Evolutionary conservation across 2,888 invertebrate species (phyloP), one percentile per base, ranked within the genome.

Genomic region (Epirrhoe tristata): DNA sequence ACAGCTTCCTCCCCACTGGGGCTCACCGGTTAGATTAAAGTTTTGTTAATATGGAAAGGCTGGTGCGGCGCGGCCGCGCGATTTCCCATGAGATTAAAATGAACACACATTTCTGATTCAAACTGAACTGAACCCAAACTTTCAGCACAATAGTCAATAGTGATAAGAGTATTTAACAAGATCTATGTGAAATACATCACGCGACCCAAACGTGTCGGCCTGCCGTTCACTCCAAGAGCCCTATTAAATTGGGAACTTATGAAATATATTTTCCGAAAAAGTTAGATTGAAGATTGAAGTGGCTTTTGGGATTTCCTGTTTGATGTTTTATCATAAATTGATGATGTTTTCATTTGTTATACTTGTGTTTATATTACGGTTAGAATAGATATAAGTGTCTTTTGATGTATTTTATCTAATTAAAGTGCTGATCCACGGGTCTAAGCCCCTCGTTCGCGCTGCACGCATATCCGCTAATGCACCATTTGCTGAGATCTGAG

Each of bases 1-100:
- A 72, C 72, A 68, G 70, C 75, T 60, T 67, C 70, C 80, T 67
- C 70, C 80, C 85, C 79, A 68, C 66, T 59, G 85, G 84, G 84
- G 79, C 76, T 70, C 73, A 69, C 79, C 76, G 80, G 82, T 80
- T 81, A 84, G 80, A 88, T 88, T 87, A 87, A 88, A 88, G 86
- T 90, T 90, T 88, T 81, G 86, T 84, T 88, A 87, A 87, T 87
- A 84, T 84, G 83, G 79, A 83, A 84, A 84, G 84, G 85, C 83
- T 83, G 80, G 78, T 77, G 80, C 78, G 78, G 77, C 74, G 52
- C 52, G 59, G 31, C 52, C 24, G 71, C 72, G 73, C 82, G 78
- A 88, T 88, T 88, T 89, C 89, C 89, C 89, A 69, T 34, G 84
- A 79, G 87, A 78, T 76, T 74, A 76, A 79, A 84, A 81, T 80